A percentile compares a stretch with the other conserved stretches of the same genome.
Evolutionary conservation across 2,113 vertebrate species (phyloP).

Genomic region (Serilophus lunatus): DNA sequence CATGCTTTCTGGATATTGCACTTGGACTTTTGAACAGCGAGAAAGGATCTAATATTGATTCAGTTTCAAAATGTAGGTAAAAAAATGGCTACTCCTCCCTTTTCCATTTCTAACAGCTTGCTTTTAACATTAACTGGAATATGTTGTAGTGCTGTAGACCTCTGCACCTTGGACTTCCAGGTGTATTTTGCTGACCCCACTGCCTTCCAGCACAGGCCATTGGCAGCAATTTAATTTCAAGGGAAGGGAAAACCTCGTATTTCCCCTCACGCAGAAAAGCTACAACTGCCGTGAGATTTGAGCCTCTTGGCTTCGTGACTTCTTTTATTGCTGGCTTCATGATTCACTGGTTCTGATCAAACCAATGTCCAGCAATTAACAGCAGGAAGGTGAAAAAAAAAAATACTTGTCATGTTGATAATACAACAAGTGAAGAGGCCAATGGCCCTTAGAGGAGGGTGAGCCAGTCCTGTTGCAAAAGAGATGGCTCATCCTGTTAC

Average conservation of each 20-base stretch:
- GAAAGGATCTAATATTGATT: not conserved
- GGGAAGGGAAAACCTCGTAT: not conserved
- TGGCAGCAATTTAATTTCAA: not conserved
- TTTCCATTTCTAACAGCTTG: not conserved
- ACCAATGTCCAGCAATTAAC: slow-evolving; percentile 34
- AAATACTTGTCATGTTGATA: slow-evolving; percentile 1
- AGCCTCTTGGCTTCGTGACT: not conserved
- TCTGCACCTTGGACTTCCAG: not conserved
- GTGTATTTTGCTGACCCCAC: not conserved
- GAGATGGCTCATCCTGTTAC: not conserved
- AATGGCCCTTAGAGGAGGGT: not conserved
- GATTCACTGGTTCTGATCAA: slow-evolving; percentile 30
- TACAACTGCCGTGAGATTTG: not conserved
- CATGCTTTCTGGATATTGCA: not conserved
- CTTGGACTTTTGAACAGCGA: not conserved
- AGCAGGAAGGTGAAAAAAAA: not conserved
- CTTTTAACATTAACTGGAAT: not conserved
- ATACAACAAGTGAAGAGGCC: not conserved
- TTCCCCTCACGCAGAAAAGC: not conserved
- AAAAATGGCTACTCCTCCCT: not conserved
- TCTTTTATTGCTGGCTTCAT: not conserved
- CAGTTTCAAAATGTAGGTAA: not conserved
- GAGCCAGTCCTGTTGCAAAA: not conserved
- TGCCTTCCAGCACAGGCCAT: not conserved
- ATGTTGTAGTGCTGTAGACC: not conserved